A percentile compares a stretch with the other conserved stretches of the same genome.
These are phyloP conservation scores for Cerceris ruficornis DNA, from an alignment of 2,888 invertebrate genomes.

Conservation along the genomic window DNA sequence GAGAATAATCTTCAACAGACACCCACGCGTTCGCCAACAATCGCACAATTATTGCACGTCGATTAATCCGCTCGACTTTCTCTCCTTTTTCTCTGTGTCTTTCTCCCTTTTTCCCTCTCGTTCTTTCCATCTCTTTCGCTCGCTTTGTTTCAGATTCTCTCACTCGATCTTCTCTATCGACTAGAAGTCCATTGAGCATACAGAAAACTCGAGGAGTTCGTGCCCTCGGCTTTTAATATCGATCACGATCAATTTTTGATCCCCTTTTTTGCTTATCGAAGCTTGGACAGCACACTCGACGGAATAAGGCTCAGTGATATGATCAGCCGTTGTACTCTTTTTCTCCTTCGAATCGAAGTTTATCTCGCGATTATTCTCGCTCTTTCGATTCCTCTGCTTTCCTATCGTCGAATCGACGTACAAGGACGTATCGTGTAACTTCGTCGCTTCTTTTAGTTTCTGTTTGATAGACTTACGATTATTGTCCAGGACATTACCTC, in stretches of 20 bases:
- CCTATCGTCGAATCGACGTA: background rate
- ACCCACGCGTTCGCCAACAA: background rate
- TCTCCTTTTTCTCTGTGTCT: background rate
- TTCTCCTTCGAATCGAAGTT: conserved; percentile 33
- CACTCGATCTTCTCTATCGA: conserved; percentile 23
- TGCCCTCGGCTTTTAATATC: conserved; percentile 34
- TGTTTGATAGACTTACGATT: background rate
- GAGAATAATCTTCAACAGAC: background rate
- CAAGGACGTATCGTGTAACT: background rate
- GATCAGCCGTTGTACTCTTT: conserved; percentile 72
- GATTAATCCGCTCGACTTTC: background rate
- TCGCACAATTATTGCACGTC: background rate
- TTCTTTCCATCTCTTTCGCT: background rate
- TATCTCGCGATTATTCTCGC: background rate
- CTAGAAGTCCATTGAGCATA: conserved; percentile 47
- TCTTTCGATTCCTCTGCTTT: conserved; percentile 1
- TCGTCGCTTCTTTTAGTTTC: background rate
- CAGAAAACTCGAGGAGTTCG: conserved; percentile 47
- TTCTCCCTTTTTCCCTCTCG: background rate
- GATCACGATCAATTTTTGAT: conserved; percentile 50
- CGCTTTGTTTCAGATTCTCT: background rate
- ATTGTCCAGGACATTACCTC: too few relatives aligned
- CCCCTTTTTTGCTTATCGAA: conserved; percentile 25
- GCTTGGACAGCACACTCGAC: conserved; percentile 66
- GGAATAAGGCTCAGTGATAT: conserved; percentile 74